Conservation (phyloP, 2,797 vertebrate genomes). For the Danio jaintianensis region DNA sequence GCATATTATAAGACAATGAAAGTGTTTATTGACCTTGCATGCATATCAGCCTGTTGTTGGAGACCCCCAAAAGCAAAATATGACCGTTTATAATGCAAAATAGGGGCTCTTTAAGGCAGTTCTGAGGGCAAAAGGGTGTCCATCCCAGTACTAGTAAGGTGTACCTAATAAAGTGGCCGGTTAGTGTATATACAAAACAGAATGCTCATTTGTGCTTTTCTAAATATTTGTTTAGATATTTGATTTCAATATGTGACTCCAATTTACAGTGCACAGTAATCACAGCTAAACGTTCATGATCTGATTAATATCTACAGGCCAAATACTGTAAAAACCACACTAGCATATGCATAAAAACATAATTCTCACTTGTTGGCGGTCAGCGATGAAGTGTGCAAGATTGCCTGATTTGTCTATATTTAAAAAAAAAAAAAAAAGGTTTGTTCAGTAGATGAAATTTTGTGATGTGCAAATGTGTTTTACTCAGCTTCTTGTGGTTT, state of each 20-base stretch:
- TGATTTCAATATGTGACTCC: background rate
- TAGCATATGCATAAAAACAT: no score
- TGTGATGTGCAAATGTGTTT: conserved; percentile 43
- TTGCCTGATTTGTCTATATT: background rate
- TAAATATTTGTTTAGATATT: background rate
- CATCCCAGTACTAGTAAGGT: no score
- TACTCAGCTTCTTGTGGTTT: conserved; percentile 68
- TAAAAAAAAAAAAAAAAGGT: no score
- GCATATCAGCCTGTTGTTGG: no score
- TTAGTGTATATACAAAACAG: no score
- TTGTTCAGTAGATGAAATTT: conserved; percentile 21
- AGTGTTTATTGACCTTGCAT: no score
- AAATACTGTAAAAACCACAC: background rate
- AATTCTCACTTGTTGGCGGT: background rate
- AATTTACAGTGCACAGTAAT: background rate
- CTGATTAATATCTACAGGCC: conserved; percentile 3
- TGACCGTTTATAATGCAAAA: no score
- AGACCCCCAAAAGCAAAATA: no score
- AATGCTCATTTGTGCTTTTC: background rate
- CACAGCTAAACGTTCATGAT: background rate
- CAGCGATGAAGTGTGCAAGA: background rate
- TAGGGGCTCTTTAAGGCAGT: no score
- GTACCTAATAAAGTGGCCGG: no score
- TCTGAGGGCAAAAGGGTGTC: no score
- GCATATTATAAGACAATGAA: no score